These are phyloP conservation scores for Adelosebastes latens DNA, from an alignment of 2,797 vertebrate genomes.

Conservation along the genomic window DNA sequence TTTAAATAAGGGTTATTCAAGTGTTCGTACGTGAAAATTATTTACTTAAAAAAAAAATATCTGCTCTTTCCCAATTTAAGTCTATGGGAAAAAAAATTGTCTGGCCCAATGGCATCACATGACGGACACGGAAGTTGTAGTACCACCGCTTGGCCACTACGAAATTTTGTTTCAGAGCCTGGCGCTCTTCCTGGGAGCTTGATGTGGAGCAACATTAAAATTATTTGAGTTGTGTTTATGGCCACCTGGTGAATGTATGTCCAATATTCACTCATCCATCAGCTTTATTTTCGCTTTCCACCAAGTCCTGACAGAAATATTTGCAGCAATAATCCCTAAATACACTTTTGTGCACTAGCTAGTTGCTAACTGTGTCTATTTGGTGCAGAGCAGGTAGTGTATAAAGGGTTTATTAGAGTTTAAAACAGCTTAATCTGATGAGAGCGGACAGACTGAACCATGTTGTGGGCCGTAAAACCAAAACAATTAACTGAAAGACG, in stretches of 20 bases:
- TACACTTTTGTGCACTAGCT: neutral
- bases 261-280: fast-evolving
- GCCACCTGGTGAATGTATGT: neutral
- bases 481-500: neutral
- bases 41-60: neutral
- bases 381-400: neutral
- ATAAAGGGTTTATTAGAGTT: neutral
- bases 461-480: neutral
- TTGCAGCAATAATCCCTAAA: neutral
- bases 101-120: too few relatives aligned
- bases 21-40: too few relatives aligned
- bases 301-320: neutral
- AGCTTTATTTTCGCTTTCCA: too few relatives aligned
- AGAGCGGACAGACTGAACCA: too few relatives aligned
- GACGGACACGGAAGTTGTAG: too few relatives aligned
- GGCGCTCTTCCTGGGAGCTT: fast-evolving
- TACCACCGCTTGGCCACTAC: too few relatives aligned
- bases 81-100: too few relatives aligned
- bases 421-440: neutral
- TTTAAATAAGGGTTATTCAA: too few relatives aligned
- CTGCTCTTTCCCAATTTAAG: too few relatives aligned
- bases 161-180: too few relatives aligned
- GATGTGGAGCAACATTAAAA: too few relatives aligned
- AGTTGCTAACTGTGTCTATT: neutral
- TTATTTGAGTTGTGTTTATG: neutral